Conservation (phyloP, 2,113 vertebrate genomes). For the Saguinus midas region DNA sequence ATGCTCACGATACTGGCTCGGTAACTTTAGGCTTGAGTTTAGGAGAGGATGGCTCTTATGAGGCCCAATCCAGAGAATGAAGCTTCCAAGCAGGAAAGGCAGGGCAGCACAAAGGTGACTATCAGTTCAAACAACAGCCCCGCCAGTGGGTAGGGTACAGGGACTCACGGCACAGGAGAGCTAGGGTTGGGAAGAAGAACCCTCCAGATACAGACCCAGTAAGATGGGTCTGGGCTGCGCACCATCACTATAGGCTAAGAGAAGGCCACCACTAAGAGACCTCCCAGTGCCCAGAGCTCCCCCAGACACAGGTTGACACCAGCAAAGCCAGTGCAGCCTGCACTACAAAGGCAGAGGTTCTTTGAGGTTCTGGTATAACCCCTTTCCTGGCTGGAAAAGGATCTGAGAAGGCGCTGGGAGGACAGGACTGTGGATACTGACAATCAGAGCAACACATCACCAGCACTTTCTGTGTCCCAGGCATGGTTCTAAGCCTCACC, state of each 20-base stretch:
- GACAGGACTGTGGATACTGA: neutral
- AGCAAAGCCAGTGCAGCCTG: neutral
- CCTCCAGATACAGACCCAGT: neutral
- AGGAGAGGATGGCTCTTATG: neutral
- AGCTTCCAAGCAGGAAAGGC: neutral
- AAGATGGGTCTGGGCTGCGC: neutral
- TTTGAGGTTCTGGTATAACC: neutral
- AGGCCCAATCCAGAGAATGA: neutral
- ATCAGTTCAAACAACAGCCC: neutral
- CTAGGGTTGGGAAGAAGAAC: too few species aligned
- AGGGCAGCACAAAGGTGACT: neutral
- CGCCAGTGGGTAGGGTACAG: rapidly evolving
- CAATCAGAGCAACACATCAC: rapidly evolving
- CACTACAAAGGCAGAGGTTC: neutral
- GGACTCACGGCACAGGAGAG: neutral
- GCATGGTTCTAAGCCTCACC: neutral
- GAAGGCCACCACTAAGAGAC: neutral
- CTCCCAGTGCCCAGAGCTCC: neutral
- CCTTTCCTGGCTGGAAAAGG: neutral
- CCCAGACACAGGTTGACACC: neutral
- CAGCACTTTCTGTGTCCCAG: neutral
- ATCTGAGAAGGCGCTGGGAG: neutral
- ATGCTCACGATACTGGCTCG: rapidly evolving
- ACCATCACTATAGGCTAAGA: neutral
- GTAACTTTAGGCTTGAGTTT: neutral